Evolutionary conservation across 2,888 invertebrate genomes (phyloP).

Genomic region (Drosophila nigricruria): DNA sequence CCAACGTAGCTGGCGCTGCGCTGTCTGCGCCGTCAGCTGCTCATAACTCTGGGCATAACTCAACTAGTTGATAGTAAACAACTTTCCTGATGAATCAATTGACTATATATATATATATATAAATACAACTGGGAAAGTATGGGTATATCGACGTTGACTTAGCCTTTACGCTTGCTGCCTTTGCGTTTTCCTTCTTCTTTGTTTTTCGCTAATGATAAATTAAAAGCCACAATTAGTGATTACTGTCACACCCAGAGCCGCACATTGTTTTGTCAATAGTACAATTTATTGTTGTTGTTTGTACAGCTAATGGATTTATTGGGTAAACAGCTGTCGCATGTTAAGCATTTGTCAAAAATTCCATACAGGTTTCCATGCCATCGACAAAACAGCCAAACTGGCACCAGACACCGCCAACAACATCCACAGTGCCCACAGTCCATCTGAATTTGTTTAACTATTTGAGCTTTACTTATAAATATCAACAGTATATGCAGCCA

Average conservation of each 20-base stretch:
- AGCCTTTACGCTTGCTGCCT: background rate
- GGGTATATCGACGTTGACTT: background rate
- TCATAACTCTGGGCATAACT: slow-evolving; percentile 15
- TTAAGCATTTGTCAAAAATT: slow-evolving; percentile 76
- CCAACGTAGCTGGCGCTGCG: slow-evolving; percentile 70
- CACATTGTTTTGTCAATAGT: slow-evolving; percentile 67
- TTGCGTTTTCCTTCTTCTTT: background rate
- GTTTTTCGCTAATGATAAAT: slow-evolving; percentile 59
- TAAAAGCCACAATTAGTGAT: slow-evolving; percentile 66
- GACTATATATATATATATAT: background rate
- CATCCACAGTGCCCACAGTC: background rate
- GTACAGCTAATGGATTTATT: slow-evolving; percentile 79
- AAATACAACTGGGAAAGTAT: background rate
- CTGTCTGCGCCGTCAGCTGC: slow-evolving; percentile 56
- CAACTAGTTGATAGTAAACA: slow-evolving; percentile 24
- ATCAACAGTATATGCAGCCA: background rate
- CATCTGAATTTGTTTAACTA: slow-evolving; percentile 26
- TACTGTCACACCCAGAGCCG: slow-evolving; percentile 69
- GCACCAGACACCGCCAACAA: slow-evolving; percentile 34
- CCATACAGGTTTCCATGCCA: slow-evolving; percentile 57
- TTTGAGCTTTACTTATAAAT: slow-evolving; percentile 17
- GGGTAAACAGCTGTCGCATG: slow-evolving; percentile 77
- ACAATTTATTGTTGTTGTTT: slow-evolving; percentile 62
- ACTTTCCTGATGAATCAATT: slow-evolving; percentile 25
- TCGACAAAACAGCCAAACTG: slow-evolving; percentile 47